A percentile compares a stretch with the other conserved stretches of the same genome.
Conservation (phyloP, 2,797 vertebrate species). For the Hylomyscus alleni region DNA sequence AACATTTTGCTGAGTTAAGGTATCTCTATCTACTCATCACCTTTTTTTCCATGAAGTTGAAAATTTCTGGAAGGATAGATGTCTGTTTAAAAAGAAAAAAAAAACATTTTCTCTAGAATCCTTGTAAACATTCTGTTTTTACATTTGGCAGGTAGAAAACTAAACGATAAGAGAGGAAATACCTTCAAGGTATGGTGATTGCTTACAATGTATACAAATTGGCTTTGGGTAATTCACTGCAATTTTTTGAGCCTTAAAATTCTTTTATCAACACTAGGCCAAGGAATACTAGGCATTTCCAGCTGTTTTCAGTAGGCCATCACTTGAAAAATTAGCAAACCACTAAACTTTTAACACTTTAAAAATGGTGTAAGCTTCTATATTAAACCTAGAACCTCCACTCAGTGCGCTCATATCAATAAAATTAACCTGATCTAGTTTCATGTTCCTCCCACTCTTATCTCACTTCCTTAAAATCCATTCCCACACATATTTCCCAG, state of each 20-base stretch:
- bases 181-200: neutral
- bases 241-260: neutral
- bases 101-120: neutral
- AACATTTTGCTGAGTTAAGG: neutral
- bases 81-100: neutral
- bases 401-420: neutral
- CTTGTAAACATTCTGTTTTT: neutral
- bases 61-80: neutral
- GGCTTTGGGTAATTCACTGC: neutral
- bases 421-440: neutral
- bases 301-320: neutral
- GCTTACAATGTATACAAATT: slow-evolving; percentile 11
- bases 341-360: neutral
- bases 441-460: neutral
- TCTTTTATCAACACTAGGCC: neutral
- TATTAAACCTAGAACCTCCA: neutral
- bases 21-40: neutral
- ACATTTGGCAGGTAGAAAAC: neutral
- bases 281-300: neutral
- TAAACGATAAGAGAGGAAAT: neutral
- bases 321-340: neutral
- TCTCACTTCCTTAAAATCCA: neutral
- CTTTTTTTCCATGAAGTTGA: neutral
- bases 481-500: neutral
- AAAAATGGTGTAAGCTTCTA: neutral